A percentile compares a stretch with the other conserved stretches of the same genome.
phyloP scores from a whole-genome alignment of 2,113 vertebrate species.

The Ophiodon elongatus region DNA sequence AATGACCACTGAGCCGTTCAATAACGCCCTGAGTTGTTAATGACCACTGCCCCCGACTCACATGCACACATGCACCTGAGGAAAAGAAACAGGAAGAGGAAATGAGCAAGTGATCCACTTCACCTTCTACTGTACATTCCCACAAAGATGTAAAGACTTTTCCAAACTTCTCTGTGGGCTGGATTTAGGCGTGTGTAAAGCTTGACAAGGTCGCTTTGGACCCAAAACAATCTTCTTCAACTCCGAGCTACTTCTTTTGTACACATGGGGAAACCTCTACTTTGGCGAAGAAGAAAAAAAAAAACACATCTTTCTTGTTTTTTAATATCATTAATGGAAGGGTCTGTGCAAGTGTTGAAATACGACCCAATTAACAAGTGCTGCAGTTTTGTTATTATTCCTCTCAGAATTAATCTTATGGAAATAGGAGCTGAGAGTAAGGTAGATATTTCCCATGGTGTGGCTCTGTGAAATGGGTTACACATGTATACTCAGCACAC shows the following conservation, averaged over 20 bases:
- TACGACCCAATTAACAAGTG: constrained; percentile 75
- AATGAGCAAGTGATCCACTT: constrained; percentile 67
- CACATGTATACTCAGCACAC: constrained; percentile 67
- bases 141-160: constrained; percentile 49
- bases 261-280: constrained; percentile 21
- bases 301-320: constrained; percentile 52
- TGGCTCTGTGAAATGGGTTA: constrained; percentile 74
- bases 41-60: constrained; percentile 89
- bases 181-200: constrained; percentile 10
- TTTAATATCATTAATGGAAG: constrained; percentile 60
- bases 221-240: constrained; percentile 13
- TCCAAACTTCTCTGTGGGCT: constrained; percentile 12
- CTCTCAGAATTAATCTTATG: constrained; percentile 67
- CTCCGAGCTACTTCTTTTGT: neutral
- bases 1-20: constrained; percentile 91
- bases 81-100: constrained; percentile 57
- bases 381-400: constrained; percentile 76
- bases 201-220: constrained; percentile 46
- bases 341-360: constrained; percentile 72
- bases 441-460: constrained; percentile 75
- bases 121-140: constrained; percentile 53
- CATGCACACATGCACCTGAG: constrained; percentile 28
- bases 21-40: constrained; percentile 91
- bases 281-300: constrained; percentile 41
- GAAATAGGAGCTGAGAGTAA: constrained; percentile 65